Percentiles rank a stretch among this genome's conserved stretches.
These are phyloP conservation scores for Cinclus mexicanus DNA, from an alignment of 2,113 vertebrate genomes.

Conservation along the genomic window DNA sequence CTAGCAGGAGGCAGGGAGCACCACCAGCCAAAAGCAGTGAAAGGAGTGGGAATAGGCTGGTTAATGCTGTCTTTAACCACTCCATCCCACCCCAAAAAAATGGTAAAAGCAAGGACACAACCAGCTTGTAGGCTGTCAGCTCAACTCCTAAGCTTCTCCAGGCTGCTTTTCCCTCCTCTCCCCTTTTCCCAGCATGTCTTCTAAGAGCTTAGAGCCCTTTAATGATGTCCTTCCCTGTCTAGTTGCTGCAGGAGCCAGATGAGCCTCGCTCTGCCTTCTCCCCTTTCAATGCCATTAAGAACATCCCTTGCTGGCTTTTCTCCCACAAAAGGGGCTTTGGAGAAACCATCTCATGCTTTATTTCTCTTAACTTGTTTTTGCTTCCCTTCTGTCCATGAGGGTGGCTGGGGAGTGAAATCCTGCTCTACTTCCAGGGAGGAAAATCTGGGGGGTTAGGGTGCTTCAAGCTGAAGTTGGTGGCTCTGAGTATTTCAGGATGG, in stretches of 20 bases:
- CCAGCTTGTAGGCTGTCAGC: not conserved
- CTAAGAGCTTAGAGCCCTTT: not conserved
- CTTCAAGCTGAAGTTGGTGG: not conserved
- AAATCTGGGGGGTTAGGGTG: not conserved
- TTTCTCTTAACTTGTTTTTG: slow-evolving; percentile 19
- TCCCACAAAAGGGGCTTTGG: not conserved
- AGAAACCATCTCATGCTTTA: slow-evolving; percentile 34
- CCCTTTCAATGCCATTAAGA: not conserved
- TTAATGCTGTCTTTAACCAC: not conserved
- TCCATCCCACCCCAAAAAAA: not conserved
- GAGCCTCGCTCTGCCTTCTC: not conserved
- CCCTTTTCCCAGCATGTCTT: not conserved
- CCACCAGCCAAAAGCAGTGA: not conserved
- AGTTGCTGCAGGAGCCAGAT: not conserved
- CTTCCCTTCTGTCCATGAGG: not conserved
- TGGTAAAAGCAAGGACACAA: not conserved
- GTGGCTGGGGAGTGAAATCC: not conserved
- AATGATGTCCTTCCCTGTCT: not conserved
- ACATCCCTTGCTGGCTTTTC: not conserved
- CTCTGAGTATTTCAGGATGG: slow-evolving; percentile 4
- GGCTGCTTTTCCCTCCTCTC: not conserved
- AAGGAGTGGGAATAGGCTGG: too few relatives aligned
- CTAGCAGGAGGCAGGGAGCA: not conserved
- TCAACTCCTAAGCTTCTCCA: not conserved
- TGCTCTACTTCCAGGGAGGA: not conserved